A percentile compares a stretch with the other conserved stretches of the same genome.
Evolutionary conservation across 2,113 vertebrate genomes (phyloP).

Genomic region (Melanerpes aurifrons): DNA sequence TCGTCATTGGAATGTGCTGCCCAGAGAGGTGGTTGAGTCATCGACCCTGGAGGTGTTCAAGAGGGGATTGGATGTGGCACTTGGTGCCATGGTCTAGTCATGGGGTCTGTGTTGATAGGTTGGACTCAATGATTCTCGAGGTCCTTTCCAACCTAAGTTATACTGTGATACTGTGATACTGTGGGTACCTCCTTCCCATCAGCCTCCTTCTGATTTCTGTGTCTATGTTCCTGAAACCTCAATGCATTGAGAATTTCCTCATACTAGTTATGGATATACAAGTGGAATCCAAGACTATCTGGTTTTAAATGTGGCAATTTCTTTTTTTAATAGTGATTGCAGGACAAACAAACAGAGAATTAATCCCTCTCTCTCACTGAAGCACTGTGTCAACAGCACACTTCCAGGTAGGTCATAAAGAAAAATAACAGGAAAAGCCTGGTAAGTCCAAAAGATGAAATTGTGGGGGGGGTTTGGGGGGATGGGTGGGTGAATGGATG

Average conservation of each 20-base stretch:
- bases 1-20: too few relatives aligned
- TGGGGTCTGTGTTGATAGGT: too few relatives aligned
- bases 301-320: neutral
- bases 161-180: too few relatives aligned
- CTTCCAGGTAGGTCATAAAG: constrained; percentile 34
- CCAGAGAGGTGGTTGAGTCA: too few relatives aligned
- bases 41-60: too few relatives aligned
- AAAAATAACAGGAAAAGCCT: constrained; percentile 20
- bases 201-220: neutral
- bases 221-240: neutral
- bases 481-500: neutral
- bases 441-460: neutral
- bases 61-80: too few relatives aligned
- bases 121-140: too few relatives aligned
- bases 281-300: neutral
- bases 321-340: neutral
- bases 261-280: neutral
- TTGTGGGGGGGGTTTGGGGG: neutral
- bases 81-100: too few relatives aligned
- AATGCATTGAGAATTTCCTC: neutral
- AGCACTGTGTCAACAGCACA: neutral
- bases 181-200: neutral
- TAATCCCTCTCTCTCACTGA: constrained; percentile 21
- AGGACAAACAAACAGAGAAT: neutral
- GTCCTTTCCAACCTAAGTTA: too few relatives aligned